A percentile compares a stretch with the other conserved stretches of the same genome.
Conservation (phyloP, 2,888 invertebrate species). For the Julus scanicus region DNA sequence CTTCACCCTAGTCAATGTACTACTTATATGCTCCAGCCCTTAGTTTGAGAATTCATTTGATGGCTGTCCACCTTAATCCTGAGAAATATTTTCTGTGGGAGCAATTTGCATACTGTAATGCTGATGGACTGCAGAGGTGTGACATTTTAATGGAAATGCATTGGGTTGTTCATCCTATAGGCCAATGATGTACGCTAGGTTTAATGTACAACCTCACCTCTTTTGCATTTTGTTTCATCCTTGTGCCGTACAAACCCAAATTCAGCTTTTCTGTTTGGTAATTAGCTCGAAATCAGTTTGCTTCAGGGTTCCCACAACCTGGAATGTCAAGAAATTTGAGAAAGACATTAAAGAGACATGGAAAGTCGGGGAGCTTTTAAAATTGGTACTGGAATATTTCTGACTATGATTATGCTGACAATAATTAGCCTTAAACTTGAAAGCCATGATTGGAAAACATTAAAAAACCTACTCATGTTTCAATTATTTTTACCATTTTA, state of each 20-base stretch:
- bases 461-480: too few relatives aligned
- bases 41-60: neutral
- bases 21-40: neutral
- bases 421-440: too few relatives aligned
- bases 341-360: too few relatives aligned
- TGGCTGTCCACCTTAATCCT: conserved; percentile 42
- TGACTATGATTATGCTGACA: too few relatives aligned
- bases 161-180: conserved; percentile 3
- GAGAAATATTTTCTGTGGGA: conserved; percentile 1
- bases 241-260: neutral
- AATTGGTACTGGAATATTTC: too few relatives aligned
- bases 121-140: conserved; percentile 30
- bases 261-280: neutral
- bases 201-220: neutral
- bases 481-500: too few relatives aligned
- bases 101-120: conserved; percentile 15
- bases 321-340: too few relatives aligned
- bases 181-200: neutral
- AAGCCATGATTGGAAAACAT: too few relatives aligned
- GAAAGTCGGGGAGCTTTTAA: too few relatives aligned
- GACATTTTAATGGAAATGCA: neutral
- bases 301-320: too few relatives aligned
- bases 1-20: conserved; percentile 31
- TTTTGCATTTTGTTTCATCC: neutral
- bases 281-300: too few relatives aligned